Conservation (phyloP, 2,797 vertebrate species). For the Neosilurus hyrtlii region DNA sequence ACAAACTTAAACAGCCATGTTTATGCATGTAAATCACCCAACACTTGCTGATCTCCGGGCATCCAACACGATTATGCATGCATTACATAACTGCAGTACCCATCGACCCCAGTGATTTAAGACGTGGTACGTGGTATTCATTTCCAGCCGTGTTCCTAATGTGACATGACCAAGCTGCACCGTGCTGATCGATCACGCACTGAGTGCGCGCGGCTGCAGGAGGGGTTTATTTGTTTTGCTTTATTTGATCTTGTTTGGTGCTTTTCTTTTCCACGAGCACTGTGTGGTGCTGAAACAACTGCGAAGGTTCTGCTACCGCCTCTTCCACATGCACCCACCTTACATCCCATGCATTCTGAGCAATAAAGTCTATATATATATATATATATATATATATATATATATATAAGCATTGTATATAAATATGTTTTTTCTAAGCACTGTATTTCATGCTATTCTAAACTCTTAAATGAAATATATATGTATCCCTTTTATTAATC, state of each 20-base stretch:
- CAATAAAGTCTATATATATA: no score
- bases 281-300: conserved; percentile 70
- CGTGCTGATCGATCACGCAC: conserved; percentile 34
- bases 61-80: not conserved
- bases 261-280: conserved; percentile 50
- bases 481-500: not conserved
- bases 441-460: not conserved
- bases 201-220: not conserved
- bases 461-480: not conserved
- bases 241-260: no score
- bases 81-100: not conserved
- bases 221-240: conserved; percentile 44
- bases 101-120: not conserved
- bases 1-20: not conserved
- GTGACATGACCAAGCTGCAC: conserved; percentile 13
- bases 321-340: conserved; percentile 39
- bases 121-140: not conserved
- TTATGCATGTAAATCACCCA: conserved; percentile 1
- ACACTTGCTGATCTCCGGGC: not conserved
- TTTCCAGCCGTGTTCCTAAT: conserved; percentile 8
- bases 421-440: not conserved
- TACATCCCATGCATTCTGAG: not conserved
- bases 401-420: no score
- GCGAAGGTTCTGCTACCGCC: conserved; percentile 61
- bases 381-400: no score